Base-by-base conservation (phyloP, 2,113 vertebrate species). In the Donacobius atricapilla region DNA sequence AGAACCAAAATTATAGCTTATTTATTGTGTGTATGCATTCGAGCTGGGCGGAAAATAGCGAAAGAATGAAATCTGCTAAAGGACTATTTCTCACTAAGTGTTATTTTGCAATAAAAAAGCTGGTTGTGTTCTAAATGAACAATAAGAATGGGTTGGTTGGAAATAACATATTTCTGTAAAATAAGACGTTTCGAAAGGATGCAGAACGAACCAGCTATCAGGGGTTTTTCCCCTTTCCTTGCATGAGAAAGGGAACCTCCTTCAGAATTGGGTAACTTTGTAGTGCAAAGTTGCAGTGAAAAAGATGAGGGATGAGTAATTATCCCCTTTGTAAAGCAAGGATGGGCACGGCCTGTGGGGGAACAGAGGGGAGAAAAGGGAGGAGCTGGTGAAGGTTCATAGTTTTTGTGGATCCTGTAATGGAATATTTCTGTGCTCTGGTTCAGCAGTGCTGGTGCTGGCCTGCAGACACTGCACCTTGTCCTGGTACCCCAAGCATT, bases 1-100 rank as follows among this genome's bases (percentile, higher is more conserved):
- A 92, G 95, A 92, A 82, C 24, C 53, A 89, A 87, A 96, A 94
- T 97, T 96, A 97, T 64, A 96, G 93, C 88, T 92, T 91, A 90
- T 90, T 91, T 96, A 86, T 95, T 82, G 75, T 97, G 85, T 96
- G 65, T 93, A 44, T 96, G 95, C 93, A 95, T 96, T 94, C 0
- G 42, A 94, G 83, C 70, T 69, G 61, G 75, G 63, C 11, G 13
- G 64, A 65, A 94, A 94, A 91, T 83, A 87, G 83, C 6, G 5
- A 17, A 95, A 94, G 91, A 95, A 85, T 93, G 63, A 92, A 92
- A 72, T 56, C 28, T 97, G 72, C 87, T 60, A 42, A 94, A 95
- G 58, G 92, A 75, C 70, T 94, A 60, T 71, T 69, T 93, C 61
- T 95, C 78, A 90, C 76, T 87, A 89, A 79, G 66, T 94, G 76